phyloP scores from a whole-genome alignment of 1,140 invertebrate genomes.

The Aphidius ervi region DNA sequence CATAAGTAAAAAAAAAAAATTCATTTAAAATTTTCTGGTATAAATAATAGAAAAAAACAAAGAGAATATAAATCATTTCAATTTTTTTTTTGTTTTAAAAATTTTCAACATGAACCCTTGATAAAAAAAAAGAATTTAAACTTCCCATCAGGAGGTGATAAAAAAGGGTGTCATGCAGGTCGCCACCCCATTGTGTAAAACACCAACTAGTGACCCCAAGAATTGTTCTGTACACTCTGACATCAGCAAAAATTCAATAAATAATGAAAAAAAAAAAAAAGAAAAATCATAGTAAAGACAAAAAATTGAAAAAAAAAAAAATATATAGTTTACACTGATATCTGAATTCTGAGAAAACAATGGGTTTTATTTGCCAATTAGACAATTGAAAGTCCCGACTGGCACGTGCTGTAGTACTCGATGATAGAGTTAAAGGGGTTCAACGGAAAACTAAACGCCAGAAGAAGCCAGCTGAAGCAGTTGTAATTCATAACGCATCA shows the following conservation, averaged over 20 bases:
- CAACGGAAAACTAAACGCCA: slow-evolving; percentile 25
- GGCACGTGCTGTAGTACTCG: slow-evolving; percentile 22
- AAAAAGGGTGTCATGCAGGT: neutral
- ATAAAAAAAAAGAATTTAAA: too few species aligned
- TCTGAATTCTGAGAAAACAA: slow-evolving; percentile 29
- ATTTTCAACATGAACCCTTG: too few species aligned
- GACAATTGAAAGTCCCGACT: slow-evolving; percentile 34
- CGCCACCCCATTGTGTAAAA: neutral
- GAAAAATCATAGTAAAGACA: too few species aligned
- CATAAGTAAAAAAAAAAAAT: too few species aligned
- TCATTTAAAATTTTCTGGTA: too few species aligned
- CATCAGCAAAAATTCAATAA: neutral
- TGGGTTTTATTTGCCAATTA: slow-evolving; percentile 48
- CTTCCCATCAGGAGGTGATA: slow-evolving; percentile 2
- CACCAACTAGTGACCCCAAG: neutral
- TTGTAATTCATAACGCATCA: slow-evolving; percentile 32
- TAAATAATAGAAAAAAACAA: too few species aligned
- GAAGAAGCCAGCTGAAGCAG: slow-evolving; percentile 12
- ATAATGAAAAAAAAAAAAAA: slow-evolving; percentile 1
- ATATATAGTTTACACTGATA: neutral
- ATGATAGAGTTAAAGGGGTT: slow-evolving; percentile 3
- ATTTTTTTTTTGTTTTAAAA: too few species aligned
- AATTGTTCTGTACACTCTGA: neutral
- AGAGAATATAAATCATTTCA: too few species aligned
- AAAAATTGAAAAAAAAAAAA: too few species aligned